A percentile compares a stretch with the other conserved stretches of the same genome.
These are phyloP conservation scores for Rhimphoctona megacephalus DNA, from an alignment of 2,888 invertebrate species.

Conservation along the genomic window DNA sequence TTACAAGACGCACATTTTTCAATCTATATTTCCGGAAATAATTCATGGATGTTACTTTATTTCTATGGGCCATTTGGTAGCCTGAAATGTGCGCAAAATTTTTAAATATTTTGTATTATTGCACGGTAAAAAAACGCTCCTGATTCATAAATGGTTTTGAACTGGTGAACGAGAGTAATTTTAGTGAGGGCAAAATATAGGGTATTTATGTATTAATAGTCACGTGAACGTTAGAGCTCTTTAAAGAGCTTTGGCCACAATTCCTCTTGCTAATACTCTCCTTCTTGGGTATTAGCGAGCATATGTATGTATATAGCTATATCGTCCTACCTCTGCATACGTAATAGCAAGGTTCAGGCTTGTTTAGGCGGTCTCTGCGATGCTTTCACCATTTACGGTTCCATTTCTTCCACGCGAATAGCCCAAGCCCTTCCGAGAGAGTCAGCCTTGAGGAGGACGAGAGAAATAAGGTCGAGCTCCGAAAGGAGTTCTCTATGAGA, in stretches of 20 bases:
- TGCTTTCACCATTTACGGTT: conserved; percentile 66
- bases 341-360: conserved; percentile 64
- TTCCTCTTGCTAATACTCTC: conserved; percentile 23
- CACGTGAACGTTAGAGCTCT: conserved; percentile 54
- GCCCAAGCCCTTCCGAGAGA: conserved; percentile 46
- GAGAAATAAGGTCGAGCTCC: conserved; percentile 42
- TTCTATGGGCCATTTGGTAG: background rate
- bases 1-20: background rate
- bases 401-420: conserved; percentile 64
- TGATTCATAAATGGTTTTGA: conserved; percentile 4
- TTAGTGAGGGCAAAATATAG: conserved; percentile 62
- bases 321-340: conserved; percentile 58
- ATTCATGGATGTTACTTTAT: background rate
- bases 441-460: conserved; percentile 59
- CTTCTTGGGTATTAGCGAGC: conserved; percentile 7
- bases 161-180: conserved; percentile 35
- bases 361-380: conserved; percentile 48
- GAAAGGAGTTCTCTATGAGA: conserved; percentile 13
- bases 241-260: conserved; percentile 47
- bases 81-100: background rate
- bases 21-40: background rate
- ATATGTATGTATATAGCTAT: conserved; percentile 5
- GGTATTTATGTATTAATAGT: conserved; percentile 64
- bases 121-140: background rate
- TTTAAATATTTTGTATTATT: background rate